Base-by-base conservation (phyloP, 2,113 vertebrate species). In the Gasterosteus nipponicus region DNA sequence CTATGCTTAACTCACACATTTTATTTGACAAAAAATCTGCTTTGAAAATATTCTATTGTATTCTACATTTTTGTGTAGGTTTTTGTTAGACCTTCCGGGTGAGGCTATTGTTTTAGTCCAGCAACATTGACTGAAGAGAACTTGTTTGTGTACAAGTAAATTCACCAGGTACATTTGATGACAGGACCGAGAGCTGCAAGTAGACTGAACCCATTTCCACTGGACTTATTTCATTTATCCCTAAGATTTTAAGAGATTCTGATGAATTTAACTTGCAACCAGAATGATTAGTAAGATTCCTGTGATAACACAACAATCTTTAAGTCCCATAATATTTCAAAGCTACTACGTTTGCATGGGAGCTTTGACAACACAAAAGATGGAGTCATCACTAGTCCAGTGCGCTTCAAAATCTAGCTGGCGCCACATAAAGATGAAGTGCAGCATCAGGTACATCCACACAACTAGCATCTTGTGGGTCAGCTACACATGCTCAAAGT, bases 391-490 rank as follows among this genome's bases (percentile, higher is more conserved):
- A 22, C 49, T 19, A 31, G 29, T 75, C 44, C 14, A 22, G 9
- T 39, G 12, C 33, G 44, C 12, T 53, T 57, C 11, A 41, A 38
- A 68, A 56, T 42, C 39, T 46, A 67, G 22, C 29, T 56, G 12
- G 35, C 0, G 5, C 56, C 26, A 33, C 69, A 59, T 42, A 47
- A 33, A 33, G 33, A 62, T 7, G 8, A 35, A 39, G 61, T 26
- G 22, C 33, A 33, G 15, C 26, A 60, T 59, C 22, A 53, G n/a
- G n/a, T 63, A 59, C 41, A 46, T 5, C 15, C 29, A 72, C 18
- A 61, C 35, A 76, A 10, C 56, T 3, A 60, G 29, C 60, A 31
- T 80, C 22, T 7, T 61, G 67, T 84, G 66, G 31, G 8, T 80
- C 53, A 31, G 22, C 65, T 51, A 18, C 65, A 9, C 10, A 39